Evolutionary conservation across 2,113 vertebrate genomes (phyloP), one percentile per base, ranked within the genome.

Genomic region (Piprites chloris): DNA sequence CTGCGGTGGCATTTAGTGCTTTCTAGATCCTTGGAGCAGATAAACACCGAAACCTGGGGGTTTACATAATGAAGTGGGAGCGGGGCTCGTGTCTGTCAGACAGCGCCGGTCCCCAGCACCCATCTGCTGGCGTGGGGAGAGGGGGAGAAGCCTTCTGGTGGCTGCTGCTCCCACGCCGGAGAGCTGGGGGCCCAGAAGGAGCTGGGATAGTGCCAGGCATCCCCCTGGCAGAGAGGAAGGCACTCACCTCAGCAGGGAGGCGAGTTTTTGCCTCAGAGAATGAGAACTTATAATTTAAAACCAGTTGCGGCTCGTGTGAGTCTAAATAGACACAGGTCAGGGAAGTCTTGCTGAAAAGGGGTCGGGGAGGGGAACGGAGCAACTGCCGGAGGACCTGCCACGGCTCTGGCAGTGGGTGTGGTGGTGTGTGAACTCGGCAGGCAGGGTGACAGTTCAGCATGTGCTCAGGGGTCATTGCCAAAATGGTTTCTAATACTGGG

Each of bases 231-330:
- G 37, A 24, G 69, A 44, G 55, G 55, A 39, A 67, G 12, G 28
- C 33, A 3, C 0, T 0, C 9, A 6, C 7, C 8, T 8, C 2
- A 1, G 30, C 35, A 52, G 7, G 50, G 30, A 74, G 41, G 41
- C 2, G 1, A 47, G 26, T 53, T 73, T 73, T 61, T 46, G 19
- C 65, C n/a, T 94, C 65, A 14, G 41, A 72, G 53, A 58, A 52
- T 44, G 42, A 61, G 71, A 92, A 7, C 14, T n/a, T 66, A 13
- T 12, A 8, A 30, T 68, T 86, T 78, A 53, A 69, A 46, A 59
- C 0, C 53, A 44, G 6, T 32, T 88, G 27, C 1, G 4, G 30
- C n/a, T 90, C 0, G 0, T 7, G 19, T 0, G 0, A 62, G 22
- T 41, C 59, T 71, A 37, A 81, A 47, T 20, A 75, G 66, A 28